A percentile compares a stretch with the other conserved stretches of the same genome.
These are phyloP conservation scores for Papilio protenor DNA, from an alignment of 2,888 invertebrate species.

Conservation along the genomic window DNA sequence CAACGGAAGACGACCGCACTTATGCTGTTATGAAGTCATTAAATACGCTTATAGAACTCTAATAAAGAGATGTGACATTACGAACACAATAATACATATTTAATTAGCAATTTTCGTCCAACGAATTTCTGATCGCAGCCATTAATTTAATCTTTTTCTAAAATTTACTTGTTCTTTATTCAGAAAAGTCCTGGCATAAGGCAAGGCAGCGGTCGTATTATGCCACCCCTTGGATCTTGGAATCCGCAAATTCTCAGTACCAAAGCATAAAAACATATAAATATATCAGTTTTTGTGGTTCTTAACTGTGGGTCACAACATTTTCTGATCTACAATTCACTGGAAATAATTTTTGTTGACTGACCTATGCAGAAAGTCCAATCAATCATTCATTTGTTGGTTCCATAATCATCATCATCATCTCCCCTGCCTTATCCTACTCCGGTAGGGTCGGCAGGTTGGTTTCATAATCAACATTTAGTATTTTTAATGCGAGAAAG, in stretches of 20 bases:
- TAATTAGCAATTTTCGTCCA: not conserved
- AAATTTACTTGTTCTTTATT: not conserved
- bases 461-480: no score
- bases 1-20: slow-evolving; percentile 40
- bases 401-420: not conserved
- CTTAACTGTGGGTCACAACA: not conserved
- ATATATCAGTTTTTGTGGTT: not conserved
- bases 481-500: no score
- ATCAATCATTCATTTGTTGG: not conserved
- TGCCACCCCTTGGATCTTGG: not conserved
- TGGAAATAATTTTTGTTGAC: not conserved
- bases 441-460: no score
- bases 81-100: not conserved
- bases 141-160: no score
- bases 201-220: not conserved
- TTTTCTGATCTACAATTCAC: not conserved
- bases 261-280: not conserved
- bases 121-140: not conserved
- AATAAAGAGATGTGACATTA: not conserved
- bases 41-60: slow-evolving; percentile 1
- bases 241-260: not conserved
- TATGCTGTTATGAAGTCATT: not conserved
- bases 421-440: no score
- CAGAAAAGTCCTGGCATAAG: not conserved
- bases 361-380: not conserved